Evolutionary conservation across 2,888 invertebrate species (phyloP).

Genomic region (Salpingus planirostris): DNA sequence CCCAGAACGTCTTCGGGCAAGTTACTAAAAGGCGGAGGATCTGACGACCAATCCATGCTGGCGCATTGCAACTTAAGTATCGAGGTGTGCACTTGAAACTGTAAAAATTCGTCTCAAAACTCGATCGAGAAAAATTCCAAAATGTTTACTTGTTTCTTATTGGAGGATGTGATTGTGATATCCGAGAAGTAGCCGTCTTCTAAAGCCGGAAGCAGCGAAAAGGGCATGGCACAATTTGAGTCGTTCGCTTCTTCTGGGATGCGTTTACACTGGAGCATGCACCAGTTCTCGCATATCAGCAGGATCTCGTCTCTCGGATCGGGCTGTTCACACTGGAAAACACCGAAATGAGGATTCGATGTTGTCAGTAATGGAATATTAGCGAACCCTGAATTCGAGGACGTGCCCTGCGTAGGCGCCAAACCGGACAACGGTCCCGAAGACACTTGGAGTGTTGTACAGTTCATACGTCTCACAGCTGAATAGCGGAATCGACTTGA

Average conservation of each 20-base stretch:
- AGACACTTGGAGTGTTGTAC: slow-evolving; percentile 30
- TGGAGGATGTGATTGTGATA: slow-evolving; percentile 44
- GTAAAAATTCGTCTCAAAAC: slow-evolving; percentile 18
- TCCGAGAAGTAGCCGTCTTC: slow-evolving; percentile 59
- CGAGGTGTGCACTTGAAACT: slow-evolving; percentile 49
- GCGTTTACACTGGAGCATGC: slow-evolving; percentile 52
- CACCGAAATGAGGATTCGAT: too few species aligned
- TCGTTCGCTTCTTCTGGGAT: slow-evolving; percentile 43
- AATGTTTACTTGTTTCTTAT: slow-evolving; percentile 45
- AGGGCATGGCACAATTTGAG: slow-evolving; percentile 46
- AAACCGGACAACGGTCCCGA: slow-evolving; percentile 42
- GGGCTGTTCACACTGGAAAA: slow-evolving; percentile 29
- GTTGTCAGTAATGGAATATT: slow-evolving; percentile 1
- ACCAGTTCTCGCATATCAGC: slow-evolving; percentile 54
- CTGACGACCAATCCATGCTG: slow-evolving; percentile 48
- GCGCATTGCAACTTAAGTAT: slow-evolving; percentile 49
- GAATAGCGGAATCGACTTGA: slow-evolving; percentile 50
- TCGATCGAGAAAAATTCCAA: not conserved
- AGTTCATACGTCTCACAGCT: slow-evolving; percentile 62
- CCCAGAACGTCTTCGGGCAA: slow-evolving; percentile 53
- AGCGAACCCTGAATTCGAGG: slow-evolving; percentile 50
- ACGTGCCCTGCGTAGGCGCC: slow-evolving; percentile 57
- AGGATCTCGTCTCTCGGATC: slow-evolving; percentile 47
- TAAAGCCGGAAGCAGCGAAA: slow-evolving; percentile 55
- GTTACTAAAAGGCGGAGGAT: slow-evolving; percentile 48